Base-by-base conservation (phyloP, 2,888 invertebrate species). In the Protophormia terraenovae region DNA sequence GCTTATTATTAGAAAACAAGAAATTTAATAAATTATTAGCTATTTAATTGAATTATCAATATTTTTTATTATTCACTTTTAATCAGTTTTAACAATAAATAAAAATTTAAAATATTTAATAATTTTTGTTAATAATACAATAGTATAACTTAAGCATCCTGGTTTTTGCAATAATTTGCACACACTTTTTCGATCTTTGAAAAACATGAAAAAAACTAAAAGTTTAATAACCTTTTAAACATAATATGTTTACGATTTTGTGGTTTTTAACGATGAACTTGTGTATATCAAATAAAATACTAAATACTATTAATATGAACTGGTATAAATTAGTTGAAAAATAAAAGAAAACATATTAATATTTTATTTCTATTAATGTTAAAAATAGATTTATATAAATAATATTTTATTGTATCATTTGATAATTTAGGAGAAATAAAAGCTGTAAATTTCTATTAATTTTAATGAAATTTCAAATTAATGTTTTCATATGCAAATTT, bases 401-500 rank as follows among this genome's bases (percentile, higher is more conserved):
- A 27, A 66, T 64, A 79, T 69, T 75, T 81, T 67, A 69, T 27
- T 22, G 22, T 35, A 81, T 69, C 75, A 50, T 76, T 76, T 55
- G 55, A 73, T 64, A 76, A n/a, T 76, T 69, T 69, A 27, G 53
- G 38, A 32, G 29, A 55, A 58, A 78, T 38, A 75, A 6, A 19
- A 47, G 19, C 55, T 55, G 66, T 84, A 72, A 84, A 80, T 66
- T 80, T 24, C 10, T 66, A 76, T 71, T 76, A 84, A 76, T 67
- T 71, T 82, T 85, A 60, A 60, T 27, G 27, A 71, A 66, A 50
- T 50, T 67, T 58, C n/a, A 82, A 82, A 79, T 75, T 69, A 78
- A 64, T 35, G 82, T 82, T 75, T 85, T 82, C 78, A 79, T 75
- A 85, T 85, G 85, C 79, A 79, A 85, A 85, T 85, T 69, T 58